Evolutionary conservation across 2,888 invertebrate genomes (phyloP).

Genomic region (Volucella inflata): DNA sequence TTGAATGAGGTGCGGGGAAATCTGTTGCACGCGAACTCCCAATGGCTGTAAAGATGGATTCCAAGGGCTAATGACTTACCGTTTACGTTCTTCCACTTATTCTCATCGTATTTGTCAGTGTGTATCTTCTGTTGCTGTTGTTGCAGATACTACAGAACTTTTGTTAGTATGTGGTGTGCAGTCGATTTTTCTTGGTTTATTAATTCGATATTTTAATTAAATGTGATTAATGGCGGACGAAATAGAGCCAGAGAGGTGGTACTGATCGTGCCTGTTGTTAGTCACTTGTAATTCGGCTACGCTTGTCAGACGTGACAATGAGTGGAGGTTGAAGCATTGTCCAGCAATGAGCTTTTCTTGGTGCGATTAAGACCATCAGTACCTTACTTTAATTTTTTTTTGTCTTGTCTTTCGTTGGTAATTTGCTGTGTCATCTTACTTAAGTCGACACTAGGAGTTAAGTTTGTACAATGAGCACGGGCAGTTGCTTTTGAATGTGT

Average conservation of each 20-base stretch:
- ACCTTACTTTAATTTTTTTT: constrained; percentile 37
- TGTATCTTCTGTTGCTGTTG: constrained; percentile 17
- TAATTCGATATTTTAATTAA: constrained; percentile 73
- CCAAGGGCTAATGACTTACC: constrained; percentile 44
- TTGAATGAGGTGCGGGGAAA: constrained; percentile 19
- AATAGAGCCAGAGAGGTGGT: neutral
- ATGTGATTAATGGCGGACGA: constrained; percentile 59
- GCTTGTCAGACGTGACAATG: constrained; percentile 52
- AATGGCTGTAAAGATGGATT: constrained; percentile 42
- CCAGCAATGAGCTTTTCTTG: constrained; percentile 55
- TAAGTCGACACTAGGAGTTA: neutral
- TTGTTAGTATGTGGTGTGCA: constrained; percentile 8
- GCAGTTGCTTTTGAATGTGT: neutral
- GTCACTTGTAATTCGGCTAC: constrained; percentile 36
- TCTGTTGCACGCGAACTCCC: constrained; percentile 46
- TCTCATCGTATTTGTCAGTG: constrained; percentile 18
- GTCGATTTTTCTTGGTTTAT: constrained; percentile 59
- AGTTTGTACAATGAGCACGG: neutral
- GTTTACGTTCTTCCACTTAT: constrained; percentile 40
- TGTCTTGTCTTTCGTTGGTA: constrained; percentile 11
- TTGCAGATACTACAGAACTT: constrained; percentile 7
- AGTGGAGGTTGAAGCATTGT: constrained; percentile 55
- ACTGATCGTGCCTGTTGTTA: constrained; percentile 13
- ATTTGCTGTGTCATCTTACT: constrained; percentile 38
- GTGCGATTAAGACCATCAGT: constrained; percentile 42